Evolutionary conservation across 2,888 invertebrate species (phyloP).

Genomic region (Epinotia ramella): DNA sequence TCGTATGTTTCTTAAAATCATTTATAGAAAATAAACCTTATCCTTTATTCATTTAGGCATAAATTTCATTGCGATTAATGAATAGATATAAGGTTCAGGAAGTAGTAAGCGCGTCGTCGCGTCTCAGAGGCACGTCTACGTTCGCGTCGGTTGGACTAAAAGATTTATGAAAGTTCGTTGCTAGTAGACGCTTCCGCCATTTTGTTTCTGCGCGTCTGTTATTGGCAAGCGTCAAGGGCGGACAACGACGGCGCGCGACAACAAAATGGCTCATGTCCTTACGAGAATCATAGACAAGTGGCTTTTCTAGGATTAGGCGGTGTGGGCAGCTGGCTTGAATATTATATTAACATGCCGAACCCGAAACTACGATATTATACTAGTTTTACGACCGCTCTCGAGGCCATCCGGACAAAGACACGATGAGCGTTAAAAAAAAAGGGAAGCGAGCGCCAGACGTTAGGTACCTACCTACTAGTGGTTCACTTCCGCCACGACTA

Average conservation of each 20-base stretch:
- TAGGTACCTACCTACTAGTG: background rate
- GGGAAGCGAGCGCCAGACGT: background rate
- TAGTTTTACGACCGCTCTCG: slow-evolving; percentile 70
- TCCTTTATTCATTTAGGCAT: background rate
- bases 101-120: slow-evolving; percentile 44
- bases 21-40: background rate
- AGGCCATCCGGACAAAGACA: slow-evolving; percentile 62
- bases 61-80: background rate
- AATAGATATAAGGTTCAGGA: slow-evolving; percentile 13
- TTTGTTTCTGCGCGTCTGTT: background rate
- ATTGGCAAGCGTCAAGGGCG: slow-evolving; percentile 71
- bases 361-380: slow-evolving; percentile 63
- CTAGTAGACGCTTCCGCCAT: background rate
- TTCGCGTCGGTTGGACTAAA: background rate
- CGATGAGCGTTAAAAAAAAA: slow-evolving; percentile 51
- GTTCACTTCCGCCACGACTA: slow-evolving; percentile 34
- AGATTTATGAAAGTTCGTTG: background rate
- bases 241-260: slow-evolving; percentile 54
- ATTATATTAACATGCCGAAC: slow-evolving; percentile 70
- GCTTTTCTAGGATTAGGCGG: background rate
- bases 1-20: background rate
- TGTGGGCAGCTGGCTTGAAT: slow-evolving; percentile 72
- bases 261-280: background rate
- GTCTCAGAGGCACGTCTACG: slow-evolving; percentile 52
- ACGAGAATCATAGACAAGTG: background rate